phyloP scores from a whole-genome alignment of 2,888 invertebrate species.

The Chrysotoxum bicinctum region DNA sequence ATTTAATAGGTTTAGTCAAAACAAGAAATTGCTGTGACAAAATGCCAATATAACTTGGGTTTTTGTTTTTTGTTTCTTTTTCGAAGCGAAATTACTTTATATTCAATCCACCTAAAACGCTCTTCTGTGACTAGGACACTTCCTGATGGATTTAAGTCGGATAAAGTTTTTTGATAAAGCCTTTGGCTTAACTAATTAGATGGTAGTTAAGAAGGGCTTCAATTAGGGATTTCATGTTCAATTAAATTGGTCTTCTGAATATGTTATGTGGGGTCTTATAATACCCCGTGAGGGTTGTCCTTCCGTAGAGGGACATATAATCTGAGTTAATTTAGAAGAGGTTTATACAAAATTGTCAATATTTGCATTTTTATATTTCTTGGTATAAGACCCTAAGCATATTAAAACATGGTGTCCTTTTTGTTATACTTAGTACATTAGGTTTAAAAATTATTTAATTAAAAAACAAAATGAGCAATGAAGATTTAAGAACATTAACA shows the following conservation, averaged over 20 bases:
- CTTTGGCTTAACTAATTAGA: slow-evolving; percentile 52
- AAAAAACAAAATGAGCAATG: too few relatives aligned
- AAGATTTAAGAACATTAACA: too few relatives aligned
- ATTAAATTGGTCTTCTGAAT: background rate
- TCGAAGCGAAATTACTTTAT: slow-evolving; percentile 29
- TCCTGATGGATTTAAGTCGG: slow-evolving; percentile 31
- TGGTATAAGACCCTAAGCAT: too few relatives aligned
- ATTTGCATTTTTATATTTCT: too few relatives aligned
- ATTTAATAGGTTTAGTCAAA: slow-evolving; percentile 61
- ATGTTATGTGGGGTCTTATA: too few relatives aligned
- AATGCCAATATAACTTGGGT: slow-evolving; percentile 44
- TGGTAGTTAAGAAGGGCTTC: slow-evolving; percentile 41
- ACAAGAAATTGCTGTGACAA: slow-evolving; percentile 52
- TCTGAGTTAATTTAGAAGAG: too few relatives aligned
- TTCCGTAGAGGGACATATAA: too few relatives aligned
- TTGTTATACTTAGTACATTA: too few relatives aligned
- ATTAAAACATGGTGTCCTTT: too few relatives aligned
- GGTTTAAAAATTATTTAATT: too few relatives aligned
- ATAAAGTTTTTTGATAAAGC: slow-evolving; percentile 32
- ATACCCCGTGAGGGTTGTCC: too few relatives aligned
- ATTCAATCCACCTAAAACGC: slow-evolving; percentile 38
- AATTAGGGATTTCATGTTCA: slow-evolving; percentile 26
- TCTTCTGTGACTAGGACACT: background rate
- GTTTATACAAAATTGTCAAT: too few relatives aligned
- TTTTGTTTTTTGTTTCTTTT: background rate